Conservation (phyloP, 2,888 invertebrate genomes). For the Spilosoma lubricipeda region DNA sequence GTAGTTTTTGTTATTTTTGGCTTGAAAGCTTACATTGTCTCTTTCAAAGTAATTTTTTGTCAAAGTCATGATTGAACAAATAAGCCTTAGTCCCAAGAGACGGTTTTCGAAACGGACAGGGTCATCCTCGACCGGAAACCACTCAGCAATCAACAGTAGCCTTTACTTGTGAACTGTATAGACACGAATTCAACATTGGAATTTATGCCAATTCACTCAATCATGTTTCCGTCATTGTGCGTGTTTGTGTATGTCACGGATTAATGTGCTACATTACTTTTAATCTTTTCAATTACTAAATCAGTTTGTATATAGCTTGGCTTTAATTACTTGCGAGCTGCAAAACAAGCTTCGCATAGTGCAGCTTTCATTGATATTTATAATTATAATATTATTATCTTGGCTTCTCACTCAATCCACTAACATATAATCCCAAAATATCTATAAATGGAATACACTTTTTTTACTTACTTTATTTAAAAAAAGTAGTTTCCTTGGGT, state of each 20-base stretch:
- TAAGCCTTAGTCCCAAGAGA: conserved; percentile 3
- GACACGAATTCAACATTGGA: not conserved
- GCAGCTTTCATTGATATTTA: too few relatives aligned
- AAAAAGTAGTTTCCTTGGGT: too few relatives aligned
- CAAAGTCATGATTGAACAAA: not conserved
- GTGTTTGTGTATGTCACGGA: not conserved
- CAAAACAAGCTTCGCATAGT: too few relatives aligned
- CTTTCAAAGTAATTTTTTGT: not conserved
- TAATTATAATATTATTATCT: too few relatives aligned
- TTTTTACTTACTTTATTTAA: too few relatives aligned
- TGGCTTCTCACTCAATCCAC: too few relatives aligned
- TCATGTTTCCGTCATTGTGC: not conserved
- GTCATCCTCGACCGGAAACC: conserved; percentile 1
- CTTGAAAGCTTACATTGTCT: not conserved
- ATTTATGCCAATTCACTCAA: not conserved
- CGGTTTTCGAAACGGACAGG: not conserved
- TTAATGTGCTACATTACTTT: not conserved
- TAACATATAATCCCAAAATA: too few relatives aligned
- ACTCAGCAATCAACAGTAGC: conserved; percentile 1
- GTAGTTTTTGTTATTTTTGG: not conserved
- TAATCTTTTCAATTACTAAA: not conserved
- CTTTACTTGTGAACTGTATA: not conserved
- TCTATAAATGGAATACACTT: too few relatives aligned
- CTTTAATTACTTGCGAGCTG: not conserved
- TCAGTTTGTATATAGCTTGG: not conserved